A percentile compares a stretch with the other conserved stretches of the same genome.
These are phyloP conservation scores for Galerucella nymphaeae DNA, from an alignment of 2,888 invertebrate species.

Conservation along the genomic window DNA sequence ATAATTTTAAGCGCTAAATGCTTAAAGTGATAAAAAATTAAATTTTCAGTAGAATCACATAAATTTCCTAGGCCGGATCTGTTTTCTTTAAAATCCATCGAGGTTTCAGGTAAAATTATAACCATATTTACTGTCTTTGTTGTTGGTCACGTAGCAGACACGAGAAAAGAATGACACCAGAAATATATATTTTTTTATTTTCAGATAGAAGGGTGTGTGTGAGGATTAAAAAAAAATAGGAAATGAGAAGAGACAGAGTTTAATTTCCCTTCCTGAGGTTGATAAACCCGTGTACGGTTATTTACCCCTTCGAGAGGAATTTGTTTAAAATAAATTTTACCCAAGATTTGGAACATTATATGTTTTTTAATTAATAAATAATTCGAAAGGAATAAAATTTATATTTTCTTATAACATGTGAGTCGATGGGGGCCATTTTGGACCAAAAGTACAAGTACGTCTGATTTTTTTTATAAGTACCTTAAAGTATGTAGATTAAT, in stretches of 20 bases:
- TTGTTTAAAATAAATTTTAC: neutral
- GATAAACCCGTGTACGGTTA: slow-evolving; percentile 2
- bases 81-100: neutral
- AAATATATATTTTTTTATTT: slow-evolving; percentile 19
- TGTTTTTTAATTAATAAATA: no score
- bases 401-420: no score
- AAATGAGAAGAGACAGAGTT: slow-evolving; percentile 21
- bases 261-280: slow-evolving; percentile 16
- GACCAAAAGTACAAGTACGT: no score
- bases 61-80: neutral
- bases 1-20: no score
- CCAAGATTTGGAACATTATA: no score
- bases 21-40: no score
- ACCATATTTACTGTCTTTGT: slow-evolving; percentile 27
- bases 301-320: neutral
- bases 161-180: slow-evolving; percentile 23
- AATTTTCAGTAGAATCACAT: neutral
- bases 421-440: no score
- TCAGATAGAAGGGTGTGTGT: slow-evolving; percentile 24
- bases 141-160: slow-evolving; percentile 26
- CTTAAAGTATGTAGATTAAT: no score
- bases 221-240: slow-evolving; percentile 21
- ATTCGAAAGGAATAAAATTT: no score
- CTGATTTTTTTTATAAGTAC: no score
- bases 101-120: slow-evolving; percentile 35